phyloP scores from a whole-genome alignment of 2,888 invertebrate genomes.

The Dusona sp. region DNA sequence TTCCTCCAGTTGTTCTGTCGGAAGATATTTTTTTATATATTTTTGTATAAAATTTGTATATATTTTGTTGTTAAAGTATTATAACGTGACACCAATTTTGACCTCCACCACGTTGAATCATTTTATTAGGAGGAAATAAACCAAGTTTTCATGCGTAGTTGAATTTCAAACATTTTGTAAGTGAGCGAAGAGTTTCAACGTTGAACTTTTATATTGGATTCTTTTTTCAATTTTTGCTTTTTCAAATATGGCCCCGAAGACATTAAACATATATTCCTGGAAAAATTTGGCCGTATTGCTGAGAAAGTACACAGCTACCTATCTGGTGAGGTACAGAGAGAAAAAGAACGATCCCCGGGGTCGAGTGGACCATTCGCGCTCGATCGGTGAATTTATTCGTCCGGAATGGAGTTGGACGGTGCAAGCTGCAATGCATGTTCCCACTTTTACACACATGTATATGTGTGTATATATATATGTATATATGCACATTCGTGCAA shows the following conservation, averaged over 20 bases:
- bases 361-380: conserved; percentile 70
- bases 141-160: background rate
- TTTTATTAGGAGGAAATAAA: too few relatives aligned
- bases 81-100: too few relatives aligned
- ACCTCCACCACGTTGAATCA: too few relatives aligned
- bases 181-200: background rate
- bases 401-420: conserved; percentile 65
- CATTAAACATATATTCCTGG: conserved; percentile 20
- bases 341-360: conserved; percentile 61
- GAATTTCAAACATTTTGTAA: background rate
- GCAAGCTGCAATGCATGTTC: conserved; percentile 52
- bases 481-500: background rate
- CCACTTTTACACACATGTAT: conserved; percentile 14
- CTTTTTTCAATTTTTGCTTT: background rate
- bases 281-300: conserved; percentile 31
- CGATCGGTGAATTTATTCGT: conserved; percentile 70
- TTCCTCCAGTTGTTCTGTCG: too few relatives aligned
- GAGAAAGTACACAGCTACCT: conserved; percentile 13
- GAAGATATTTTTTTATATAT: too few relatives aligned
- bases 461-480: background rate
- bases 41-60: too few relatives aligned
- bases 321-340: conserved; percentile 24
- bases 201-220: background rate
- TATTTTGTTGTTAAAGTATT: too few relatives aligned
- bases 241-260: conserved; percentile 5